These are phyloP conservation scores for Drosophila infuscata DNA, from an alignment of 2,888 invertebrate genomes.

Conservation along the genomic window DNA sequence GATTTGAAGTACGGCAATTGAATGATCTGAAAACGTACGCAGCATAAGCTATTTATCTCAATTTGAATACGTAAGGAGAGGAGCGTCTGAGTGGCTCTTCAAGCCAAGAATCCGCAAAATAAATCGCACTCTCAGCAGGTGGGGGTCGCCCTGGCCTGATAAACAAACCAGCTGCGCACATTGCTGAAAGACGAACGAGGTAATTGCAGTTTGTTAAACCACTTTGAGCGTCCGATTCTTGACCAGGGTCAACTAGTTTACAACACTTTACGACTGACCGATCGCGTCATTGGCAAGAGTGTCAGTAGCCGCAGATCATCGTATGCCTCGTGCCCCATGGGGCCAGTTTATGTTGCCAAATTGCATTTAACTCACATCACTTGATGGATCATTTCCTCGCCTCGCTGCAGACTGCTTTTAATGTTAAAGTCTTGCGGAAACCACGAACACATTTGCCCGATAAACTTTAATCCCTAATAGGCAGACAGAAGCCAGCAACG, in stretches of 20 bases:
- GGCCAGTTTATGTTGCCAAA: constrained; percentile 50
- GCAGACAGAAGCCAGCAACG: constrained; percentile 28
- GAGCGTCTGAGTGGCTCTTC: constrained; percentile 24
- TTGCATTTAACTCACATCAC: constrained; percentile 63
- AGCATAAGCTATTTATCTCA: constrained; percentile 64
- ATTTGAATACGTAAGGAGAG: constrained; percentile 34
- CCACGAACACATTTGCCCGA: constrained; percentile 28
- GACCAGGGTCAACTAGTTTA: constrained; percentile 78
- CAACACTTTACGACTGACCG: constrained; percentile 41
- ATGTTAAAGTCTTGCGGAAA: constrained; percentile 50
- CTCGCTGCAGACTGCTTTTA: constrained; percentile 25
- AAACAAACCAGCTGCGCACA: constrained; percentile 47
- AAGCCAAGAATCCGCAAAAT: constrained; percentile 74
- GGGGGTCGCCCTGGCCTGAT: constrained; percentile 51
- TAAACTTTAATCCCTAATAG: not conserved
- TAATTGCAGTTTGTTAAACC: constrained; percentile 79
- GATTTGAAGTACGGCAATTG: constrained; percentile 58
- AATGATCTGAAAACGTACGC: constrained; percentile 64
- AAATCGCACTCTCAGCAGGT: constrained; percentile 54
- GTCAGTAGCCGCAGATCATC: constrained; percentile 30
- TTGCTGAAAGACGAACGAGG: constrained; percentile 41
- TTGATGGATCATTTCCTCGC: constrained; percentile 76
- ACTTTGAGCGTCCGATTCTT: constrained; percentile 72
- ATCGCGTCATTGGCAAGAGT: constrained; percentile 17
- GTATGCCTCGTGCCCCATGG: constrained; percentile 11